Conservation (phyloP, 2,888 invertebrate species). For the Cosmia pyralina region DNA sequence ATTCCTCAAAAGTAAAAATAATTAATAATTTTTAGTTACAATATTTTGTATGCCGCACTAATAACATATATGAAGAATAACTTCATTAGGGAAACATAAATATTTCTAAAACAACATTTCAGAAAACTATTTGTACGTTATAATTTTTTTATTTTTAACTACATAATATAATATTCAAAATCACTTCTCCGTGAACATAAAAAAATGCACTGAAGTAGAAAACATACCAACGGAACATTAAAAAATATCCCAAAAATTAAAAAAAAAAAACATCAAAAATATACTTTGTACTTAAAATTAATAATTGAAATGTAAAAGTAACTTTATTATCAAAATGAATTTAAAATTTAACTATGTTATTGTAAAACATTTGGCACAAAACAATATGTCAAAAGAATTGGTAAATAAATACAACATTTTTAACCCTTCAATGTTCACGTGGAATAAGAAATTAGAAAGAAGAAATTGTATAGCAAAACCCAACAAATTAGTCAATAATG, state of each 20-base stretch:
- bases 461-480: not conserved
- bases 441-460: slow-evolving; percentile 20
- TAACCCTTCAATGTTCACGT: slow-evolving; percentile 26
- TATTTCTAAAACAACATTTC: not conserved
- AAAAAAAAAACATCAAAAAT: slow-evolving; percentile 45
- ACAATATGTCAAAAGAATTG: slow-evolving; percentile 6
- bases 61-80: too few relatives aligned
- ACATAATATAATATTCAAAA: not conserved
- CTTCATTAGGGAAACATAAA: not conserved
- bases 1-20: not conserved
- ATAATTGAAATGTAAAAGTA: slow-evolving; percentile 61
- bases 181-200: not conserved
- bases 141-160: not conserved
- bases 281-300: slow-evolving; percentile 56
- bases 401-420: slow-evolving; percentile 48
- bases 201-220: slow-evolving; percentile 22
- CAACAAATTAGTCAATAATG: not conserved
- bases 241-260: slow-evolving; percentile 25
- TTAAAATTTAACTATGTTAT: slow-evolving; percentile 4
- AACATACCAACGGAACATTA: not conserved
- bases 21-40: not conserved
- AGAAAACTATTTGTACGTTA: slow-evolving; percentile 30
- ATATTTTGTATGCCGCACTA: not conserved
- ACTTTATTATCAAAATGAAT: slow-evolving; percentile 10
- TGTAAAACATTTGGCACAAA: slow-evolving; percentile 10